Conservation (phyloP, 1,140 invertebrate genomes). For the Neodiprion pinetum region DNA sequence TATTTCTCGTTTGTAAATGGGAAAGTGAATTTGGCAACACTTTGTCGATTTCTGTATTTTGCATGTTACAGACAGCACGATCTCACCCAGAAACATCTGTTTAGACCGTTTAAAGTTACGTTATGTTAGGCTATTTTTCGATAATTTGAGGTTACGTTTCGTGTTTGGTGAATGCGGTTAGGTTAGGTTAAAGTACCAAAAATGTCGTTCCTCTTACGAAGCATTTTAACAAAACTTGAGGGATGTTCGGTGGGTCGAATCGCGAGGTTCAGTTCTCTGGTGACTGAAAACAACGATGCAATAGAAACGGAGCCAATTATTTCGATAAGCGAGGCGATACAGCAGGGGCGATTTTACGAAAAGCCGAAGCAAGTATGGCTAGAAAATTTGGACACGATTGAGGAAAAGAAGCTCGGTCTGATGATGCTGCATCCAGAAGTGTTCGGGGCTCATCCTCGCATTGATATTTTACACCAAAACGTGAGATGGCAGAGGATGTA, state of each 20-base stretch:
- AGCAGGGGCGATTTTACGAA: slow-evolving; percentile 52
- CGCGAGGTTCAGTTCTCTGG: background rate
- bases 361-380: slow-evolving; percentile 87
- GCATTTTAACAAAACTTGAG: background rate
- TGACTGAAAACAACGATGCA: background rate
- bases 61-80: too few species aligned
- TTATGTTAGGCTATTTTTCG: too few species aligned
- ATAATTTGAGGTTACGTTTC: too few species aligned
- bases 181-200: background rate
- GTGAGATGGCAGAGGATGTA: slow-evolving; percentile 89
- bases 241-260: background rate
- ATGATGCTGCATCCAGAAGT: slow-evolving; percentile 89
- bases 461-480: slow-evolving; percentile 91
- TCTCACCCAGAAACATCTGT: too few species aligned
- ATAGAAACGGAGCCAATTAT: slow-evolving; percentile 34
- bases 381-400: slow-evolving; percentile 83
- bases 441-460: slow-evolving; percentile 81
- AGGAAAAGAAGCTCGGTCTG: slow-evolving; percentile 83
- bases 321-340: slow-evolving; percentile 32
- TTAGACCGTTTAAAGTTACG: too few species aligned
- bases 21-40: too few species aligned
- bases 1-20: too few species aligned
- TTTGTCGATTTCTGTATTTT: too few species aligned
- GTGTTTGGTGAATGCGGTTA: too few species aligned
- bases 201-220: background rate